These are phyloP conservation scores for Diabrotica balteata DNA, from an alignment of 2,888 invertebrate species.

Conservation along the genomic window DNA sequence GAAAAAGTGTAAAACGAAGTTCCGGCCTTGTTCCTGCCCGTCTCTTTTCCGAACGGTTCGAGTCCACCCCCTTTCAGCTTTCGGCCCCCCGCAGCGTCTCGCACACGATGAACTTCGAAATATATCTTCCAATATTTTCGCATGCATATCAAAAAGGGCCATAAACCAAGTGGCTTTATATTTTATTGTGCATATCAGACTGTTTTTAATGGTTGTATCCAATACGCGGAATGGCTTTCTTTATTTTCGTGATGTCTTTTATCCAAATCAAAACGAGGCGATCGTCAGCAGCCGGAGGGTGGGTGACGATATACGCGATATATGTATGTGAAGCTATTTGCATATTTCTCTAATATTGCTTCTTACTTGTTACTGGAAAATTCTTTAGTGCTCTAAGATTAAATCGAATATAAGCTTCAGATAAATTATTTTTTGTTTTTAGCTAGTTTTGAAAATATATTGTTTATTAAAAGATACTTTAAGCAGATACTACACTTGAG, in stretches of 20 bases:
- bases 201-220: conserved; percentile 58
- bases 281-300: conserved; percentile 32
- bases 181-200: conserved; percentile 57
- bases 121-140: conserved; percentile 48
- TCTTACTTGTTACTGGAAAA: no score
- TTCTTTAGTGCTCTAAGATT: no score
- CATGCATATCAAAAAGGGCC: conserved; percentile 45
- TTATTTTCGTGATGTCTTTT: conserved; percentile 43
- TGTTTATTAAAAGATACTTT: no score
- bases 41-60: conserved; percentile 11
- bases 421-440: no score
- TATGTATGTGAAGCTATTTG: no score
- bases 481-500: no score
- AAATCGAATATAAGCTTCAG: no score
- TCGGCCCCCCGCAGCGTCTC: conserved; percentile 46
- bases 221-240: conserved; percentile 55
- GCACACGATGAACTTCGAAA: conserved; percentile 51
- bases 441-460: no score
- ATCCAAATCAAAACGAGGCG: conserved; percentile 40
- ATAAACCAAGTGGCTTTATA: conserved; percentile 58
- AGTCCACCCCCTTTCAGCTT: conserved; percentile 14
- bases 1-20: conserved; percentile 26
- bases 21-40: conserved; percentile 5
- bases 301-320: conserved; percentile 2
- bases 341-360: no score